These are phyloP conservation scores for Patiria pectinifera DNA, from an alignment of 53 echinoderm and acorn worm genomes.

Conservation along the genomic window DNA sequence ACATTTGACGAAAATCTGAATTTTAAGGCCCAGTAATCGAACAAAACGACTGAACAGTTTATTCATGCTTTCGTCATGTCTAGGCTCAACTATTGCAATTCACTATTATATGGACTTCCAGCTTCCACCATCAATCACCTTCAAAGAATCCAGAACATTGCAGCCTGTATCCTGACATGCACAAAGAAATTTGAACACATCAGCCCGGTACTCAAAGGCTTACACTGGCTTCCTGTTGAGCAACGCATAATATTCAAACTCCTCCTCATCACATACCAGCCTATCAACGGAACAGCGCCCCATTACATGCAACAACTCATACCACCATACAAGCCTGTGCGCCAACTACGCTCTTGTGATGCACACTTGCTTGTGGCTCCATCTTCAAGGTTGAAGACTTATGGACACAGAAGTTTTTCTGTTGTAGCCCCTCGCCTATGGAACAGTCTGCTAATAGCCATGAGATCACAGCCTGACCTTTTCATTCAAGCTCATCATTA, in stretches of 20 bases:
- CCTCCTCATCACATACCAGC: slow-evolving; percentile 1
- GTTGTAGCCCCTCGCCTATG: slow-evolving; percentile 6
- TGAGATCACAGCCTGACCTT: background rate
- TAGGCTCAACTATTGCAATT: slow-evolving; percentile 6
- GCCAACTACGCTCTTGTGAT: slow-evolving; percentile 4
- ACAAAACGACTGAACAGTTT: slow-evolving; percentile 10
- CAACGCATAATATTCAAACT: slow-evolving; percentile 17
- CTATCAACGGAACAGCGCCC: slow-evolving; percentile 5
- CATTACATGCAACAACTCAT: background rate
- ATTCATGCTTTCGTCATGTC: background rate
- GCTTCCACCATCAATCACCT: slow-evolving; percentile 17
- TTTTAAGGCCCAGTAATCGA: background rate
- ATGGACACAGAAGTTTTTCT: slow-evolving; percentile 5
- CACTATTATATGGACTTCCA: slow-evolving; percentile 17
- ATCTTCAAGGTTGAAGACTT: background rate
- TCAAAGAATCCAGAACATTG: slow-evolving; percentile 24
- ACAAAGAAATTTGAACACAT: slow-evolving; percentile 19
- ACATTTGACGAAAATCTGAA: background rate
- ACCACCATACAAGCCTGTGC: slow-evolving; percentile 10
- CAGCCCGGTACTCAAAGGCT: background rate
- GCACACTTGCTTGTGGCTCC: slow-evolving; percentile 13
- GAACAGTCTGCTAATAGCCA: slow-evolving; percentile 9
- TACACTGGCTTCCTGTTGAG: slow-evolving; percentile 34
- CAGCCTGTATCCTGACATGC: slow-evolving; percentile 5
- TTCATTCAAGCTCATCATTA: slow-evolving; percentile 16